Base-by-base conservation (phyloP, 2,113 vertebrate species). In the Spea bombifrons region DNA sequence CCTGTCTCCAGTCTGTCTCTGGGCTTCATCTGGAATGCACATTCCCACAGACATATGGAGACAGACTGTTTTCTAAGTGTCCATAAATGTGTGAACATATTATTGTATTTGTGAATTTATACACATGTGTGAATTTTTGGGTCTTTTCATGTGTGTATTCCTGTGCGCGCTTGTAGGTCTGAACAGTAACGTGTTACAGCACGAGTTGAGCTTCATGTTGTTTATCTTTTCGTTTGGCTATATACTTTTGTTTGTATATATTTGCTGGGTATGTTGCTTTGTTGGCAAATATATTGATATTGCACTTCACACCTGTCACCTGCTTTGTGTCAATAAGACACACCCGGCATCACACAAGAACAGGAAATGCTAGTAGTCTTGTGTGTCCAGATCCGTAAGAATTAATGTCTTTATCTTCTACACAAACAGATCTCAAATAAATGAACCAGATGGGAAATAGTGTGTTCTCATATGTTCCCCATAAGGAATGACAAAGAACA, bases 251-350 rank as follows among this genome's bases (percentile, higher is more conserved):
- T 64, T 16, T 13, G 61, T 64, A 64, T 13, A 64, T 17, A 61
- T 61, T 8, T 64, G 5, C 8, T 64, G n/a, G 5, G 61, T 49
- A 0, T 72, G 8, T 44, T 30, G 7, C 49, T 8, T 5, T 57
- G 5, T 53, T 44, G n/a, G 48, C 12, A 30, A 50, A 43, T 8
- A 47, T 15, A n/a, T 73, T 66, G 10, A 7, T 16, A 15, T 30
- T 16, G 52, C 64, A 53, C 50, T 75, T 15, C 47, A 67, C 74
- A 75, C 65, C 74, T 55, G 65, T 7, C 74, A 75, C 74, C 63
- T 75, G 63, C 65, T 66, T 10, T 75, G 49, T 67, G 74, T 67
- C 50, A 65, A 46, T 66, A 75, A 16, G 64, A 67, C 74, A 67
- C 74, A 75, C 74, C 74, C 64, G 10, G 55, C 15, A 13, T 59